Base-by-base conservation (phyloP, 2,888 invertebrate species). In the Biston stratarius region DNA sequence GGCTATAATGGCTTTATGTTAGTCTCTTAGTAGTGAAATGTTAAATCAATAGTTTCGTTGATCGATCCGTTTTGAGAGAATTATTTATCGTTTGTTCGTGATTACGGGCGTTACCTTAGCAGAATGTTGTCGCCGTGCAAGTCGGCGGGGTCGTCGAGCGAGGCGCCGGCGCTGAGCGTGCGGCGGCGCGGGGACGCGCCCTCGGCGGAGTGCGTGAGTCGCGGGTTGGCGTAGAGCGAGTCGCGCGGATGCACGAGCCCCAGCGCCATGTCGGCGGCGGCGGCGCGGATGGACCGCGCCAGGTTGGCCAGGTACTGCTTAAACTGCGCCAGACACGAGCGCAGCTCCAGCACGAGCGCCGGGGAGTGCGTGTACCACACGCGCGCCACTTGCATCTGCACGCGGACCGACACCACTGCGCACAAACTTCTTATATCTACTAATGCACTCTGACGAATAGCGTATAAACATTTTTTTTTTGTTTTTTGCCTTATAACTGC, bases 321-420 rank as follows among this genome's bases (percentile, higher is more conserved):
- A 89, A 99, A 98, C 91, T 98, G 97, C 12, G 97, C 96, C 11
- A 97, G 97, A 87, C 99, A 99, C 47, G 97, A 97, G 78, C 97
- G 96, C 69, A 99, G 92, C 87, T 99, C 99, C 42, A 96, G 95
- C 62, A 99, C 94, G 82, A 99, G 96, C 74, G 96, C 95, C 0
- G 98, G 97, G 60, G 98, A 98, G 90, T 99, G 99, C 5, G 97
- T 97, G 92, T 99, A 99, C 95, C 98, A 98, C 65, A 99, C 97
- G 45, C 98, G 97, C 0, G 98, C 98, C 96, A 98, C 97, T 81
- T 96, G 94, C 74, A 96, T 82, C 45, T 73, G 63, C 75, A 90
- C 88, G 0, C 57, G 11, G 64, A 84, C 88, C 62, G 81, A 82
- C 77, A 91, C 89, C 58, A 55, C 65, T 64, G 63, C 40, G 8